Evolutionary conservation across 2,113 vertebrate genomes (phyloP).

Genomic region (Callorhinus ursinus): DNA sequence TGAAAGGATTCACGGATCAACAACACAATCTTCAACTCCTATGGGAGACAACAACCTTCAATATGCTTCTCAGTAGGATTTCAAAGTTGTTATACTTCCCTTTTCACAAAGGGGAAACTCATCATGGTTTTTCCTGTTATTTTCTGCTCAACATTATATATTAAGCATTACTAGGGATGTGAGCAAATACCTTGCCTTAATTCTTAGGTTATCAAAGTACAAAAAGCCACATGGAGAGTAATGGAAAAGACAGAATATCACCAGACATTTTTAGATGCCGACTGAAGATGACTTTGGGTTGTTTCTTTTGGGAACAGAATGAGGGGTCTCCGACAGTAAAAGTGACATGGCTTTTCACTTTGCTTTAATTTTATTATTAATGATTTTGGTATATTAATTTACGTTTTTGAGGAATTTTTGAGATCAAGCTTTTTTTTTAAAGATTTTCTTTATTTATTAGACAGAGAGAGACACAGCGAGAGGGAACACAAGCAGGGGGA

Average conservation of each 20-base stretch:
- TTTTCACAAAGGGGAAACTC: not conserved
- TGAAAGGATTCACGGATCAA: not conserved
- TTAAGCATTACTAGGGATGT: not conserved
- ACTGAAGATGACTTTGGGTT: not conserved
- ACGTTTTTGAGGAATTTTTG: not conserved
- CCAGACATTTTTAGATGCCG: not conserved
- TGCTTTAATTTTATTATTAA: not conserved
- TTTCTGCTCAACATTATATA: not conserved
- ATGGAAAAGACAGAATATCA: not conserved
- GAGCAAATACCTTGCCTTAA: not conserved
- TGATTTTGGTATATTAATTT: not conserved
- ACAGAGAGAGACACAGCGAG: too few relatives aligned
- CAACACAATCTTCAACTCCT: not conserved
- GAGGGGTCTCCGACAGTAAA: not conserved
- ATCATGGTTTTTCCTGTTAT: not conserved
- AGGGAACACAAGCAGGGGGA: too few relatives aligned
- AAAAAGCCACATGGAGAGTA: not conserved
- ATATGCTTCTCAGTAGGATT: not conserved
- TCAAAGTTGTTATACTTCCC: not conserved
- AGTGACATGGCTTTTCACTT: not conserved
- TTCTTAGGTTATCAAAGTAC: not conserved
- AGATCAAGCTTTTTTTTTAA: not conserved
- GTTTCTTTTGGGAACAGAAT: not conserved
- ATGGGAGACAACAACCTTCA: not conserved
- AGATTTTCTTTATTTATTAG: too few relatives aligned